Conservation (phyloP, 2,113 vertebrate species). For the Poecilia latipinna region DNA sequence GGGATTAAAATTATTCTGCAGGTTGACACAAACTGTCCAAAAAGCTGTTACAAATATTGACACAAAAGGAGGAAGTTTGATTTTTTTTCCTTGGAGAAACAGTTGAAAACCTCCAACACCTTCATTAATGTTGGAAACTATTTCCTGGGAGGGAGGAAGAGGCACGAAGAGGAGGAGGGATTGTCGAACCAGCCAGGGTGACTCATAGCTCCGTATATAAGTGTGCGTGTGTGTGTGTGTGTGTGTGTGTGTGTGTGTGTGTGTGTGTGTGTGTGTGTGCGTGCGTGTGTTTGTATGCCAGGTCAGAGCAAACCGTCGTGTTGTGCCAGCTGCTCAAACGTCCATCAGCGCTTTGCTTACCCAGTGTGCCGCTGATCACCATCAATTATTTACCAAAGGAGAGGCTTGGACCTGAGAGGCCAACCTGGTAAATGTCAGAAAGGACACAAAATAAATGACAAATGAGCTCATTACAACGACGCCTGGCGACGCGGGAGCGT, state of each 20-base stretch:
- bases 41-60: background rate
- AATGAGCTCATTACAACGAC: conserved; percentile 58
- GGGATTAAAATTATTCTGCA: background rate
- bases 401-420: conserved; percentile 61
- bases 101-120: conserved; percentile 45
- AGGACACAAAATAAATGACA: conserved; percentile 74
- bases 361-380: conserved; percentile 46
- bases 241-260: conserved; percentile 3
- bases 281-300: conserved; percentile 37
- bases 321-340: conserved; percentile 55
- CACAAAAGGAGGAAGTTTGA: conserved; percentile 11
- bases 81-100: background rate
- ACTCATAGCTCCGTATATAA: conserved; percentile 52
- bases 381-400: conserved; percentile 75
- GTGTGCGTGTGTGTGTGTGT: too few relatives aligned
- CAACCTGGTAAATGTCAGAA: conserved; percentile 75
- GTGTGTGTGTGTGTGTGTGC: background rate
- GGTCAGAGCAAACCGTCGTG: conserved; percentile 37
- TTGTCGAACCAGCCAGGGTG: conserved; percentile 50
- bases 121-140: conserved; percentile 60
- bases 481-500: conserved; percentile 31
- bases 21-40: background rate
- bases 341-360: conserved; percentile 34
- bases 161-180: background rate
- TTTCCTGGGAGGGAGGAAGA: conserved; percentile 59